Evolutionary conservation across 2,113 vertebrate species (phyloP).

Genomic region (Plotosus lineatus): DNA sequence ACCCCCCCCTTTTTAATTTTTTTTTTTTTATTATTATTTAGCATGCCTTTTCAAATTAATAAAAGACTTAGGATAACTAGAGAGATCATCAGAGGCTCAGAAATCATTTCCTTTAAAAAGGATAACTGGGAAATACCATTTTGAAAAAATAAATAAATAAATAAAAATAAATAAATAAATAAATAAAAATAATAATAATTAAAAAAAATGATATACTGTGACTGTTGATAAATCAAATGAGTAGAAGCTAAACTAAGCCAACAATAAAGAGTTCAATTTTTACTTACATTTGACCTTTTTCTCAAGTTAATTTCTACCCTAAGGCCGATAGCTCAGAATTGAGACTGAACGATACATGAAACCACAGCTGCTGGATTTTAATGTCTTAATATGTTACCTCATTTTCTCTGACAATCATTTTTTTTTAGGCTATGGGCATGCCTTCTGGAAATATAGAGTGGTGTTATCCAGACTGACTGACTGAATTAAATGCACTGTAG

Average conservation of each 20-base stretch:
- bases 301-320: slow-evolving; percentile 29
- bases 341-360: slow-evolving; percentile 11
- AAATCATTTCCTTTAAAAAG: slow-evolving; percentile 12
- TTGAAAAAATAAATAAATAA: background rate
- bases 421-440: slow-evolving; percentile 6
- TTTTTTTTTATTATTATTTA: too few relatives aligned
- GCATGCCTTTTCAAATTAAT: slow-evolving; percentile 31
- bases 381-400: slow-evolving; percentile 18
- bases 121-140: background rate
- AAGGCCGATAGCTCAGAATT: slow-evolving; percentile 1
- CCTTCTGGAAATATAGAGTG: slow-evolving; percentile 20
- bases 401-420: slow-evolving; percentile 26
- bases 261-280: slow-evolving; percentile 14
- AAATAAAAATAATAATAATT: too few relatives aligned
- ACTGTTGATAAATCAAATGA: background rate
- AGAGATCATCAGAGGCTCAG: slow-evolving; percentile 29
- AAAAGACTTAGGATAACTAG: slow-evolving; percentile 39
- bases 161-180: too few relatives aligned
- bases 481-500: too few relatives aligned
- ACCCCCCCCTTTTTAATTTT: slow-evolving; percentile 14
- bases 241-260: background rate
- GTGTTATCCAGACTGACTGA: slow-evolving; percentile 20
- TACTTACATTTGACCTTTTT: slow-evolving; percentile 35
- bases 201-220: background rate
- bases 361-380: slow-evolving; percentile 4